phyloP scores from a whole-genome alignment of 53 echinoderm and acorn worm genomes.

The Apostichopus leukothele region DNA sequence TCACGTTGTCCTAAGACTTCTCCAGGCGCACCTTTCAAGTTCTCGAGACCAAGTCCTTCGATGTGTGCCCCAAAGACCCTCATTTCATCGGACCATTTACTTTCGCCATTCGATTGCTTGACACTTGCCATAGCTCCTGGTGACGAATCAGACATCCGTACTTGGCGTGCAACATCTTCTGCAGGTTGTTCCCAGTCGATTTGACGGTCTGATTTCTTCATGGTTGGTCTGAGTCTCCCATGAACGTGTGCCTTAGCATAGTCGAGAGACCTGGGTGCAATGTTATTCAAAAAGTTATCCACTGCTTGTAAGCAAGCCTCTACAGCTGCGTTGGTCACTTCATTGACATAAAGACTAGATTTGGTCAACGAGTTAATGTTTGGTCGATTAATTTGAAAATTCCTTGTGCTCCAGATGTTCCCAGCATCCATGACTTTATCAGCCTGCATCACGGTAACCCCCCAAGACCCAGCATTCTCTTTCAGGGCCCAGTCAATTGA shows the following conservation, averaged over 20 bases:
- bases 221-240: not conserved
- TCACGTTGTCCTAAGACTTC: constrained; percentile 7
- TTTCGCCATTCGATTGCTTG: not conserved
- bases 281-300: not conserved
- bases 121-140: not conserved
- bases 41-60: not conserved
- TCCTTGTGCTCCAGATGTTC: constrained; percentile 12
- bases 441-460: constrained; percentile 3
- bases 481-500: constrained; percentile 18
- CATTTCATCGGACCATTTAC: not conserved
- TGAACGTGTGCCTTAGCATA: constrained; percentile 1
- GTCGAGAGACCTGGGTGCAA: not conserved
- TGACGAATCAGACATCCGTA: constrained; percentile 10
- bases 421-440: constrained; percentile 2
- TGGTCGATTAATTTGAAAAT: not conserved
- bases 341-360: constrained; percentile 2
- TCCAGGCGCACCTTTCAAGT: not conserved
- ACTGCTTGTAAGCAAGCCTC: not conserved
- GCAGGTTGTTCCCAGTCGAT: constrained; percentile 13
- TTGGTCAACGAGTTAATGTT: constrained; percentile 2
- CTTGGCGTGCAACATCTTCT: not conserved
- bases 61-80: constrained; percentile 2
- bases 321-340: not conserved
- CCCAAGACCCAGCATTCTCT: not conserved
- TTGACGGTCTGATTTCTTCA: constrained; percentile 3